Evolutionary conservation across 2,797 vertebrate species (phyloP).

Genomic region (Lates japonicus): DNA sequence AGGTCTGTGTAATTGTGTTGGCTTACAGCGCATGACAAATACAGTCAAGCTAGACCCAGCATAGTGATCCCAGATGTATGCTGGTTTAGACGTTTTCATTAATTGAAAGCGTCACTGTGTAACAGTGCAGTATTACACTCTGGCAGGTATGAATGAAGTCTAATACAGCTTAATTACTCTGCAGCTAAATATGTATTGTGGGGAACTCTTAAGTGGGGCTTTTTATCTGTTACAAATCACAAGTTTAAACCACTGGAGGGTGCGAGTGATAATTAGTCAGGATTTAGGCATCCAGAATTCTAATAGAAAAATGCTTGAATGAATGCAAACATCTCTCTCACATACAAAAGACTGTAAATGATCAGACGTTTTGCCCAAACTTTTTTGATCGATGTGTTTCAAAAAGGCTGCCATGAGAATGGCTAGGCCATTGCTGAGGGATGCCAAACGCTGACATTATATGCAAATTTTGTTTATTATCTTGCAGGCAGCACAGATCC

Average conservation of each 20-base stretch:
- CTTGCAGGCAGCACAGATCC: slow-evolving; percentile 84
- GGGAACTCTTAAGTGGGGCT: slow-evolving; percentile 68
- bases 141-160: slow-evolving; percentile 86
- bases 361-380: slow-evolving; percentile 68
- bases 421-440: slow-evolving; percentile 69
- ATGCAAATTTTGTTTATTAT: slow-evolving; percentile 89
- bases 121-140: slow-evolving; percentile 81
- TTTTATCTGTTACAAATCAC: slow-evolving; percentile 82
- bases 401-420: slow-evolving; percentile 69
- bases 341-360: slow-evolving; percentile 59
- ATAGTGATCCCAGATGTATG: slow-evolving; percentile 72
- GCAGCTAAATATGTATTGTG: slow-evolving; percentile 80
- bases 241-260: slow-evolving; percentile 80
- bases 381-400: slow-evolving; percentile 73
- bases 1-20: slow-evolving; percentile 82
- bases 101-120: slow-evolving; percentile 85
- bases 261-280: slow-evolving; percentile 79
- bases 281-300: slow-evolving; percentile 69
- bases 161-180: slow-evolving; percentile 85
- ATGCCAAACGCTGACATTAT: slow-evolving; percentile 85
- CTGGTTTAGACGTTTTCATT: slow-evolving; percentile 83
- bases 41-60: slow-evolving; percentile 75
- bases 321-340: slow-evolving; percentile 59
- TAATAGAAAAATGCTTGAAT: slow-evolving; percentile 53
- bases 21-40: slow-evolving; percentile 84